Base-by-base conservation (phyloP, 2,797 vertebrate genomes). In the Mycteria americana region DNA sequence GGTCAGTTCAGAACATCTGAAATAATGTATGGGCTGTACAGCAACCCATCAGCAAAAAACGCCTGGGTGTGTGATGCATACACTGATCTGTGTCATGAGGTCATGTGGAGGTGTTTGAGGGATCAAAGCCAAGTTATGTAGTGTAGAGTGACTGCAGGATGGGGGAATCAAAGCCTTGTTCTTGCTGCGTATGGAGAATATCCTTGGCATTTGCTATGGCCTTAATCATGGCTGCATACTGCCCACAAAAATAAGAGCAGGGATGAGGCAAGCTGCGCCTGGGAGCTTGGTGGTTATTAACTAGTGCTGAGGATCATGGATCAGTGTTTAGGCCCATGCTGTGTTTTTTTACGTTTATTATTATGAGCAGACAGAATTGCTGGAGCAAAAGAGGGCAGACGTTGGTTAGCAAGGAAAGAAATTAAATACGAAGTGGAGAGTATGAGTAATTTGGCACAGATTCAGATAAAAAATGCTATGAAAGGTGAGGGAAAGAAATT, bases 41-140 rank as follows among this genome's bases (percentile, higher is more conserved):
- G 19, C 17, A 51, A 72, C 16, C 16, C 46, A 62, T 11, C 18
- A 82, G 8, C 10, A 54, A 57, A 62, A 45, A 33, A 59, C 39
- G 2, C 4, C n/a, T 33, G 25, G 7, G 7, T 65, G 7, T 2
- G 5, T 83, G 73, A n/a, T 39, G 16, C 13, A 17, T 37, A 46
- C 8, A 24, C 27, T 62, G 54, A 43, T 50, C 27, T 62, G 16
- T 51, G 33, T 37, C 9, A 9, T 27, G 25, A 86, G 4, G 16
- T 9, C 4, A 1, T 0, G 0, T 24, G 46, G 24, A 63, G 28
- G 8, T 59, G 33, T 59, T 63, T 30, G 65, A 67, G 8, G 46
- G 10, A 23, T 56, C 35, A 63, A 54, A 75, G 14, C 9, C 54
- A 64, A 59, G 27, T 25, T 76, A 56, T 24, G 17, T 10, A 27